phyloP scores from a whole-genome alignment of 2,888 invertebrate species.

The Melinaea menophilus region DNA sequence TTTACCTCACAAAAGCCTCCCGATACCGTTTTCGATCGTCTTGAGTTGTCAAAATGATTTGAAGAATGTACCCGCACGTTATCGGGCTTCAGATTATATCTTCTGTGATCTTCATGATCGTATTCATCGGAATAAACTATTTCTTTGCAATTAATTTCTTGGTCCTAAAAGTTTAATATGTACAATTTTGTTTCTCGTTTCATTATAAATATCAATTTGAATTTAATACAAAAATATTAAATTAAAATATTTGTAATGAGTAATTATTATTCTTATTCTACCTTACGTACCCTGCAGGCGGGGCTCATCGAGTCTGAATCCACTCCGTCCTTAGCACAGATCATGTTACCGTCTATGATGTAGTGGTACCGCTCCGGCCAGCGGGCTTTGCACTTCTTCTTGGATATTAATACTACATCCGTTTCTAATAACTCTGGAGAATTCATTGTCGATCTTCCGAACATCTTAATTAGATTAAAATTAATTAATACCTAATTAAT shows the following conservation, averaged over 20 bases:
- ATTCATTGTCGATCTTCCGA: conserved; percentile 36
- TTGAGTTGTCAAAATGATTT: conserved; percentile 34
- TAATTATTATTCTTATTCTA: not conserved
- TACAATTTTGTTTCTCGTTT: too few species aligned
- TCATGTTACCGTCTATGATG: conserved; percentile 57
- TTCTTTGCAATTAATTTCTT: conserved; percentile 57
- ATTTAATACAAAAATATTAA: too few species aligned
- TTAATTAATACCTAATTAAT: too few species aligned
- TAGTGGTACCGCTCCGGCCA: conserved; percentile 61
- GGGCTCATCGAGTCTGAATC: conserved; percentile 42
- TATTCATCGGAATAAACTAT: conserved; percentile 47
- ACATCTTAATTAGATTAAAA: conserved; percentile 9
- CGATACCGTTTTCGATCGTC: conserved; percentile 38
- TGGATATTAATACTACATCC: conserved; percentile 47
- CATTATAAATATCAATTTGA: too few species aligned
- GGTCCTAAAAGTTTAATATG: conserved; percentile 40
- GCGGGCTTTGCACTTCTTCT: conserved; percentile 50
- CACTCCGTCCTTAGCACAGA: conserved; percentile 55
- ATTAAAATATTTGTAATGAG: too few species aligned
- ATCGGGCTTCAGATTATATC: conserved; percentile 35
- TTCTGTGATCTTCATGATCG: conserved; percentile 32
- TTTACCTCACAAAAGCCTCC: conserved; percentile 70
- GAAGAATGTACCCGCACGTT: conserved; percentile 42
- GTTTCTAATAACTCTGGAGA: conserved; percentile 51
- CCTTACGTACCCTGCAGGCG: conserved; percentile 46